Evolutionary conservation across 2,888 invertebrate species (phyloP), one percentile per base, ranked within the genome.

Genomic region (Stramonita haemastoma): DNA sequence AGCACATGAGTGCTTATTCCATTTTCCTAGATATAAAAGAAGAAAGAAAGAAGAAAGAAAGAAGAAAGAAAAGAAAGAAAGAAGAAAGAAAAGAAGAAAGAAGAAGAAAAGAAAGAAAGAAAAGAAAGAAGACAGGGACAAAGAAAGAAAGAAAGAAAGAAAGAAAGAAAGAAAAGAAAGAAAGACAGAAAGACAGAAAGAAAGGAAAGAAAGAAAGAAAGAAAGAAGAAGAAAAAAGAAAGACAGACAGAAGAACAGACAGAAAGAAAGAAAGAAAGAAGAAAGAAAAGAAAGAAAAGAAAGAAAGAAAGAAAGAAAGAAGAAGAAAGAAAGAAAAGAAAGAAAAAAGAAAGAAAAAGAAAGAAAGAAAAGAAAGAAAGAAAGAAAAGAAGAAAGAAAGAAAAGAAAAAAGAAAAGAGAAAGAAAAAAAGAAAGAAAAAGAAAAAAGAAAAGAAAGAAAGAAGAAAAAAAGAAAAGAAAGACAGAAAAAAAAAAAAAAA

Each of bases 391-490:
- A 32, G 29, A 32, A 83, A 32, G 29, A 22, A 83, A 32, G 29
- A 32, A 83, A 32, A 32, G 83, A 83, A 32, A 32, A 29, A 83
- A 32, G 32, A 32, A 83, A 32, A 32, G 83, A 83, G 22, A 83
- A 32, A 83, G 32, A 32, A 32, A 83, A 32, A 32, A 32, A 83
- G 22, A 32, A 32, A 83, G 22, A 32, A 32, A 83, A 32, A 56
- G 86, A 56, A 66, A 32, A 66, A 66, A 19, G 56, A 29, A 86
- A 66, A 60, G 86, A 86, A 34, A 60, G 86, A 86, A 34, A 60
- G 86, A 60, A 34, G 56, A 66, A 86, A 34, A 60, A 66, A 86
- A 34, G 56, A 66, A 86, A 34, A 60, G 66, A 86, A 34, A 86
- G 86, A 86, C 19, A 60, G 66, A 86, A 73, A n/a, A 22, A 19